Evolutionary conservation across 2,888 invertebrate species (phyloP), one percentile per base, ranked within the genome.

Genomic region (Drosophila vallismaia): DNA sequence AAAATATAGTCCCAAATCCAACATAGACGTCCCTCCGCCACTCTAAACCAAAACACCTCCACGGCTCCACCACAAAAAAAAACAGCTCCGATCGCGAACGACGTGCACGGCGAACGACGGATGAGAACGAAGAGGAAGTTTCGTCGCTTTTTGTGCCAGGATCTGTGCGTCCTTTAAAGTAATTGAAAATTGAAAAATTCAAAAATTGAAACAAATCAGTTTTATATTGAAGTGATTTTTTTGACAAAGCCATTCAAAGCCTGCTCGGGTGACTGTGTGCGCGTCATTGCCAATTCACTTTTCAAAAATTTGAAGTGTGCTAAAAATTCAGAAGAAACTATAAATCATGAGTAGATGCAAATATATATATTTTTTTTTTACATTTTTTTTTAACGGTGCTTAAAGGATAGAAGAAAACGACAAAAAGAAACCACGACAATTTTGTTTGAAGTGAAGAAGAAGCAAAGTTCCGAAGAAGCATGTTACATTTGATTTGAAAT

Each of bases 81-180:
- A 42, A 42, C 12, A 42, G 14, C 19, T 42, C 42, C 42, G 42
- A 42, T 42, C 42, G 42, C 42, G 42, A 42, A 42, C 42, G 19
- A 42, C 42, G 42, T 42, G 42, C 42, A 36, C 19, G 42, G 42
- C 42, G 42, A n/a, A 36, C 19, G 42, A n/a, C 42, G 14, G 14
- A 19, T 19, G 19, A 19, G 42, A 42, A 42, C n/a, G 42, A 42
- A 14, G 42, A 42, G 14, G 14, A 42, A 42, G 14, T 42, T 42
- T 42, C 42, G 42, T 42, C 42, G n/a, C 42, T 19, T 42, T 19
- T 42, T 42, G 42, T 42, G 42, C 42, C 42, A 42, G 42, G 42
- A 42, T 42, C 42, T 42, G 14, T 42, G 42, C 42, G 19, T 42
- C 42, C 42, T 42, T 42, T 42, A 42, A 42, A 42, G 42, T 42